phyloP scores from a whole-genome alignment of 2,113 vertebrate species.

The Crotalus tigris region DNA sequence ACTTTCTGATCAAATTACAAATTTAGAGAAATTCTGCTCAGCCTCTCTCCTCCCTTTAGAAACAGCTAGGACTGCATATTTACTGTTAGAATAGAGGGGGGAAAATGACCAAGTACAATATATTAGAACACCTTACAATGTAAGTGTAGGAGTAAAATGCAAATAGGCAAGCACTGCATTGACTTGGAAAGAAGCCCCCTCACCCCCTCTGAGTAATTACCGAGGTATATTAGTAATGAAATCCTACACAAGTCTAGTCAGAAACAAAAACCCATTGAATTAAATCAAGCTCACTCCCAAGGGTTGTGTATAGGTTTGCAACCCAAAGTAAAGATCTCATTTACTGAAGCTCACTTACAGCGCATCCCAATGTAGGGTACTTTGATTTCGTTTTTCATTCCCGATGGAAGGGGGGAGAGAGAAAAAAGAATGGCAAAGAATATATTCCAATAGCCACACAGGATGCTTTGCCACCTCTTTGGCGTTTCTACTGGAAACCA shows the following conservation, averaged over 20 bases:
- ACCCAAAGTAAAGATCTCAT: neutral
- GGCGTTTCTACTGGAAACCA: conserved; percentile 26
- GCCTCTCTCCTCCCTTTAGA: neutral
- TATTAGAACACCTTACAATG: too few species aligned
- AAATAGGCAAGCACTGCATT: neutral
- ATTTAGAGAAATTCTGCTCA: neutral
- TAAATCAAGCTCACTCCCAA: neutral
- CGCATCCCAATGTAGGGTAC: neutral
- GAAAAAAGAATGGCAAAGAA: neutral
- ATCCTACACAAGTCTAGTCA: neutral
- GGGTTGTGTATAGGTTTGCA: neutral
- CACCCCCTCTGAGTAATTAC: neutral
- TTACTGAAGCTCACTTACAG: neutral
- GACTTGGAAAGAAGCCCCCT: neutral
- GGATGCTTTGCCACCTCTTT: neutral
- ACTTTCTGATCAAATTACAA: neutral
- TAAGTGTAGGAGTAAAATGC: neutral
- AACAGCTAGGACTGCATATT: neutral
- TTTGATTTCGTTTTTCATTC: neutral
- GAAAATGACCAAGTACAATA: neutral
- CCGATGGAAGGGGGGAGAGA: neutral
- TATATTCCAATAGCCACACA: neutral
- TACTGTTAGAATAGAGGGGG: neutral
- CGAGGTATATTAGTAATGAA: neutral
- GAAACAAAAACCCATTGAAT: neutral